phyloP scores from a whole-genome alignment of 1,140 invertebrate species.

The Vollenhovia emeryi region DNA sequence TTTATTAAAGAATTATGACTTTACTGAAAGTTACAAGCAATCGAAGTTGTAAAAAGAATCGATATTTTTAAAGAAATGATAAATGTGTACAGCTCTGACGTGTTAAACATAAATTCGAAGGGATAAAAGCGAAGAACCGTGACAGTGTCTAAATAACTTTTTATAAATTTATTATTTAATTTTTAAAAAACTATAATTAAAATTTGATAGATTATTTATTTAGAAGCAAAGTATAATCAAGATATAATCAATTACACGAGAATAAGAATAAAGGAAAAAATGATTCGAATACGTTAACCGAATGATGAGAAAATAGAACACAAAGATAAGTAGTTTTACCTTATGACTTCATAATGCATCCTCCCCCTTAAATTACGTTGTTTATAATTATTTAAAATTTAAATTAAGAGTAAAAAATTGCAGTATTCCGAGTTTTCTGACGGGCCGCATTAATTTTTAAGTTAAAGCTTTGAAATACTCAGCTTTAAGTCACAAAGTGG shows the following conservation, averaged over 20 bases:
- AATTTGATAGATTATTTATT: not conserved
- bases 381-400: constrained; percentile 3
- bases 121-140: no score
- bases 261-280: not conserved
- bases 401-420: not conserved
- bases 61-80: no score
- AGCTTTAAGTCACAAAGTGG: not conserved
- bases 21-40: not conserved
- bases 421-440: not conserved
- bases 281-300: not conserved
- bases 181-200: not conserved
- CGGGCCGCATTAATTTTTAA: not conserved
- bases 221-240: not conserved
- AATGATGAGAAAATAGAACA: not conserved
- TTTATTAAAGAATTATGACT: not conserved
- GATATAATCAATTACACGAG: not conserved
- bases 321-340: not conserved
- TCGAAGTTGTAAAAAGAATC: not conserved
- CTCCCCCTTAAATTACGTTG: not conserved
- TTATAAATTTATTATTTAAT: no score
- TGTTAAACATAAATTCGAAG: no score
- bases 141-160: no score
- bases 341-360: not conserved
- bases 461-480: not conserved
- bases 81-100: no score